phyloP scores from a whole-genome alignment of 2,797 vertebrate genomes.

The Rhyacichthys aspro region DNA sequence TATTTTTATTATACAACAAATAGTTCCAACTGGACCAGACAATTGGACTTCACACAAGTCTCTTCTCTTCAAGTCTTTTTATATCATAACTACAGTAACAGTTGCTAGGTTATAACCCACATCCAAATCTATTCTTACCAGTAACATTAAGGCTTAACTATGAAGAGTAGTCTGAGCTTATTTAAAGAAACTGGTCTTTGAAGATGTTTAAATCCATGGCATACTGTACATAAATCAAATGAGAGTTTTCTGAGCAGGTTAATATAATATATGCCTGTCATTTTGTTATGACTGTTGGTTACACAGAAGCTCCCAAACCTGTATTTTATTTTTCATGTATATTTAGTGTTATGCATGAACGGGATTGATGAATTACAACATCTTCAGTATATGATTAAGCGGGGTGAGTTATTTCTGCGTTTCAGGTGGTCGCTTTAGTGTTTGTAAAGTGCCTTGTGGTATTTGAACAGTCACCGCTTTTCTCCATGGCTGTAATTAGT shows the following conservation, averaged over 20 bases:
- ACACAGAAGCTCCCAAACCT: slow-evolving; percentile 42
- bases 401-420: slow-evolving; percentile 43
- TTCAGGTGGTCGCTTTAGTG: slow-evolving; percentile 74
- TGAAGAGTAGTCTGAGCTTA: slow-evolving; percentile 1
- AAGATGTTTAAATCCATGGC: slow-evolving; percentile 10
- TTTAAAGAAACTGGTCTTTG: slow-evolving; percentile 13
- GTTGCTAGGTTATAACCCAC: not conserved
- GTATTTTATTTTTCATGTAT: slow-evolving; percentile 44
- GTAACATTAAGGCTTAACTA: not conserved
- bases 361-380: slow-evolving; percentile 43
- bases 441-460: slow-evolving; percentile 48
- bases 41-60: not conserved
- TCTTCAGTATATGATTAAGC: slow-evolving; percentile 47
- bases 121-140: not conserved
- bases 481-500: slow-evolving; percentile 68
- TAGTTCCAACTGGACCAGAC: too few relatives aligned
- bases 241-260: slow-evolving; percentile 29
- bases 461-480: slow-evolving; percentile 40
- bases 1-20: too few relatives aligned
- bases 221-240: slow-evolving; percentile 46
- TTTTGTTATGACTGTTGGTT: slow-evolving; percentile 56
- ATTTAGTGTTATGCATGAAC: slow-evolving; percentile 22
- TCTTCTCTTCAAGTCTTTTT: too few relatives aligned
- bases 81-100: not conserved
- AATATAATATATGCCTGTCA: slow-evolving; percentile 51